phyloP scores from a whole-genome alignment of 1,140 invertebrate genomes.

The Cotesia vestalis region DNA sequence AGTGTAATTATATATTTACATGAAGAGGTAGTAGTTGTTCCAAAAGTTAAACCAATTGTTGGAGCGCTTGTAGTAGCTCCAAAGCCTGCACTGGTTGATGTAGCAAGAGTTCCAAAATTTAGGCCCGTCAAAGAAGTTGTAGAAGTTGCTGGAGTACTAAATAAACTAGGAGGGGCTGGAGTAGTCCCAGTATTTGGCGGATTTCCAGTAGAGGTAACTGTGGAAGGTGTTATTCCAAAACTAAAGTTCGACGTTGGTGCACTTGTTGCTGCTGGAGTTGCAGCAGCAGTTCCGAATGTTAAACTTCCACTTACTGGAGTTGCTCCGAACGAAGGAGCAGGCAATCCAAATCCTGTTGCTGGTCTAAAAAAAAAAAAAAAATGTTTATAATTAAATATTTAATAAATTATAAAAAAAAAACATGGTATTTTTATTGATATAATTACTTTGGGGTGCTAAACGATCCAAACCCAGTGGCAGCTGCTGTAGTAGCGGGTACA shows the following conservation, averaged over 20 bases:
- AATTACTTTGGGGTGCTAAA: slow-evolving; percentile 50
- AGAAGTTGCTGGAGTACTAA: slow-evolving; percentile 46
- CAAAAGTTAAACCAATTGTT: slow-evolving; percentile 53
- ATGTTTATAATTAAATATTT: slow-evolving; percentile 3
- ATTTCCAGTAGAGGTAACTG: slow-evolving; percentile 36
- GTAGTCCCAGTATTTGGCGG: slow-evolving; percentile 40
- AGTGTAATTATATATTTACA: slow-evolving; percentile 36
- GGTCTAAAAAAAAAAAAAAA: slow-evolving; percentile 38
- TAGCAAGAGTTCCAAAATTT: slow-evolving; percentile 46
- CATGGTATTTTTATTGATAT: slow-evolving; percentile 30
- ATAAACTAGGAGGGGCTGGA: slow-evolving; percentile 35
- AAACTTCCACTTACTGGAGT: slow-evolving; percentile 37
- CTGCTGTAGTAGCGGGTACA: slow-evolving; percentile 47
- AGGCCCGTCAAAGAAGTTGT: slow-evolving; percentile 44
- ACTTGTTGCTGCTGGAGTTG: slow-evolving; percentile 38
- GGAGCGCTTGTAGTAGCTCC: slow-evolving; percentile 52
- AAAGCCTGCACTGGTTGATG: slow-evolving; percentile 46
- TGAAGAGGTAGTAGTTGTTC: slow-evolving; percentile 49
- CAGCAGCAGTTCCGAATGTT: slow-evolving; percentile 40
- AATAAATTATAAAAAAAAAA: background rate
- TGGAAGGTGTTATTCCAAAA: slow-evolving; percentile 47
- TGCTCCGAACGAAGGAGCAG: slow-evolving; percentile 45
- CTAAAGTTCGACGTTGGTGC: slow-evolving; percentile 49
- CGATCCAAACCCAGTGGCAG: slow-evolving; percentile 45
- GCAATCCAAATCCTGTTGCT: slow-evolving; percentile 44